Evolutionary conservation across 2,797 vertebrate species (phyloP).

Genomic region (Esox masquinongy): DNA sequence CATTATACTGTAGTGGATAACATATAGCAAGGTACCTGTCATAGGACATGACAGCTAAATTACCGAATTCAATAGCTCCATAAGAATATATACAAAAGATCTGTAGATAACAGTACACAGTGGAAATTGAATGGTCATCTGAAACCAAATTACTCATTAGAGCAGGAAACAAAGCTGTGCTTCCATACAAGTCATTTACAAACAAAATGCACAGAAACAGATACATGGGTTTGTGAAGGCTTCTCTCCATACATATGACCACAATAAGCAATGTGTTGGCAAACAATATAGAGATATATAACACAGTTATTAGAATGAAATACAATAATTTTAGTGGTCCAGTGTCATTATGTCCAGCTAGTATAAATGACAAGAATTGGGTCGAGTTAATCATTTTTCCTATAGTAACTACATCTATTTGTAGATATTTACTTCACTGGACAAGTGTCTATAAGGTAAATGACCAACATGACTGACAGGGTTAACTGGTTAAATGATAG

Average conservation of each 20-base stretch:
- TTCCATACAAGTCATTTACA: no score
- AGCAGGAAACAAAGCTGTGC: no score
- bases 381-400: conserved; percentile 53
- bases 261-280: no score
- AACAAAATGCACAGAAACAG: neutral
- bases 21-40: conserved; percentile 64
- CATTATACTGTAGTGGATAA: neutral
- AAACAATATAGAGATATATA: no score
- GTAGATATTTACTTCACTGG: neutral
- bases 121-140: no score
- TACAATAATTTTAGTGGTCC: conserved; percentile 37
- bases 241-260: conserved; percentile 17
- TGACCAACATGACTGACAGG: neutral
- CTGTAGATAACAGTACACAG: no score
- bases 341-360: conserved; percentile 40
- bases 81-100: conserved; percentile 26
- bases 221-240: conserved; percentile 4
- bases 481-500: no score
- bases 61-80: conserved; percentile 16
- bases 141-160: no score
- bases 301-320: conserved; percentile 24
- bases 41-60: conserved; percentile 29
- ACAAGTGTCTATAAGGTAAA: neutral
- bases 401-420: neutral
- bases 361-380: conserved; percentile 40